Conservation (phyloP, 2,888 invertebrate species). For the Serrognathus titanus region DNA sequence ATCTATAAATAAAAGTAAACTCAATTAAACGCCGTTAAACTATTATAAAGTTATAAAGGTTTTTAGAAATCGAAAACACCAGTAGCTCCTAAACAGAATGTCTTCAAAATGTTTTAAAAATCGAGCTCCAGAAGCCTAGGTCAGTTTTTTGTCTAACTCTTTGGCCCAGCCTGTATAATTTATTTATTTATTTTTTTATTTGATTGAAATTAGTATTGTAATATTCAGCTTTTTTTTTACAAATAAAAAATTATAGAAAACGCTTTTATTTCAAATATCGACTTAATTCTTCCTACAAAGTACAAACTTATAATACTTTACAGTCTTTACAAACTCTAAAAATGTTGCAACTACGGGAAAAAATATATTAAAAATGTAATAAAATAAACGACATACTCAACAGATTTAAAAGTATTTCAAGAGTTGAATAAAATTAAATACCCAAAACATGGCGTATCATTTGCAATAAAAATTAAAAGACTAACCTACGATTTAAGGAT, state of each 20-base stretch:
- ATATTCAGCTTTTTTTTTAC: neutral
- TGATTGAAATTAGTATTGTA: too few relatives aligned
- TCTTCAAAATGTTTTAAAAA: too few relatives aligned
- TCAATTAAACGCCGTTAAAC: too few relatives aligned
- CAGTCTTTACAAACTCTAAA: constrained; percentile 15
- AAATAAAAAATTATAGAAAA: constrained; percentile 14
- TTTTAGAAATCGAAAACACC: too few relatives aligned
- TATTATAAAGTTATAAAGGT: too few relatives aligned
- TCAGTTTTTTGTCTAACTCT: too few relatives aligned
- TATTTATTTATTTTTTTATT: too few relatives aligned
- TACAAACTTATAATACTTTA: constrained; percentile 12
- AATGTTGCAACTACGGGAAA: neutral
- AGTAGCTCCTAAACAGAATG: too few relatives aligned
- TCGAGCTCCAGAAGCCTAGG: too few relatives aligned
- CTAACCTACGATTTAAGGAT: constrained; percentile 13
- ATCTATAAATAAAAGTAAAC: too few relatives aligned
- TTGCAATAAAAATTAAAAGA: neutral
- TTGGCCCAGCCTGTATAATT: too few relatives aligned
- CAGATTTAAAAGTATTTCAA: constrained; percentile 7
- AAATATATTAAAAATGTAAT: neutral
- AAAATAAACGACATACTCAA: constrained; percentile 12
- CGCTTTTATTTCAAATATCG: constrained; percentile 6
- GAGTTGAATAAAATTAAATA: constrained; percentile 3
- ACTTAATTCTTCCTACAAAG: constrained; percentile 2
- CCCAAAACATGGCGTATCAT: neutral